A percentile compares a stretch with the other conserved stretches of the same genome.
Evolutionary conservation across 2,888 invertebrate genomes (phyloP).

Genomic region (Polydesmus complanatus): DNA sequence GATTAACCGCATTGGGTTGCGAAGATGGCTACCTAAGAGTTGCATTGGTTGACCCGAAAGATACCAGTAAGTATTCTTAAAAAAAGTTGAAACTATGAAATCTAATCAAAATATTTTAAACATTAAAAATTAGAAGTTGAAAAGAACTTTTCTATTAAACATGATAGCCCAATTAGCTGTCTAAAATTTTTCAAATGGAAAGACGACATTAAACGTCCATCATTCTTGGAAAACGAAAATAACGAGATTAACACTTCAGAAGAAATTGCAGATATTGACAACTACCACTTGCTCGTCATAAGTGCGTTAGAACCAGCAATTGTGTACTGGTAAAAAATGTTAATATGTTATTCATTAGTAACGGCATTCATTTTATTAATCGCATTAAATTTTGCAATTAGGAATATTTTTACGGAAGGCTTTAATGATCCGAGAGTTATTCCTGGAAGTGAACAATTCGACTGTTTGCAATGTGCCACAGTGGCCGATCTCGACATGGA

Average conservation of each 20-base stretch:
- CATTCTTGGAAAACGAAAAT: background rate
- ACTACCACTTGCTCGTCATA: constrained; percentile 38
- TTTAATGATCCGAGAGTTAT: constrained; percentile 28
- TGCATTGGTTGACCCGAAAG: constrained; percentile 38
- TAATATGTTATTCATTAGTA: background rate
- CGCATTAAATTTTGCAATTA: background rate
- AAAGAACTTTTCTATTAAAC: constrained; percentile 38
- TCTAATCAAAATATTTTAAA: background rate
- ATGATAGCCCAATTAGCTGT: constrained; percentile 41
- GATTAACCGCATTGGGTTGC: constrained; percentile 45
- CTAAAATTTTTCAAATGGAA: constrained; percentile 37
- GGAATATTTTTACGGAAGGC: constrained; percentile 21
- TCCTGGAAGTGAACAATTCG: constrained; percentile 40
- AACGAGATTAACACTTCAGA: background rate
- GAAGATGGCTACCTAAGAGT: constrained; percentile 46
- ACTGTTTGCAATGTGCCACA: constrained; percentile 45
- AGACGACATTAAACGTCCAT: constrained; percentile 21
- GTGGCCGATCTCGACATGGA: constrained; percentile 56
- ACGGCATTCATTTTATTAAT: constrained; percentile 23
- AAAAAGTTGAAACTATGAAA: background rate
- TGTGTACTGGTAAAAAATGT: constrained; percentile 43
- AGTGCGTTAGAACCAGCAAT: constrained; percentile 43
- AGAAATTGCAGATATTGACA: constrained; percentile 15
- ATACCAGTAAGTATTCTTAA: constrained; percentile 23
- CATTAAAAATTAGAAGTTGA: constrained; percentile 31